phyloP scores from a whole-genome alignment of 2,113 vertebrate genomes.

The Istiophorus platypterus region DNA sequence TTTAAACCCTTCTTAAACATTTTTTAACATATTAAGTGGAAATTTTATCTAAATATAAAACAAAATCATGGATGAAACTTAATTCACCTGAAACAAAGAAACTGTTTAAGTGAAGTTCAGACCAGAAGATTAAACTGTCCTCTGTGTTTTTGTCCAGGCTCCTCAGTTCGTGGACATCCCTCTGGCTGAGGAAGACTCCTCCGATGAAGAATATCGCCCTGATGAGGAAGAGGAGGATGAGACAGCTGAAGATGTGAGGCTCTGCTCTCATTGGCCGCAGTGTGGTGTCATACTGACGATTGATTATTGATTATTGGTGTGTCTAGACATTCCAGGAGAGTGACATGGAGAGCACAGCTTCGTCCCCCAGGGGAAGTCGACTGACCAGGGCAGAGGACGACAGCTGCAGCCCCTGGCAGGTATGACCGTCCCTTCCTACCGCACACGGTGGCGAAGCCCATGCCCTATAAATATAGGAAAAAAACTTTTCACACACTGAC shows the following conservation, averaged over 20 bases:
- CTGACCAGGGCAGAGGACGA: constrained; percentile 84
- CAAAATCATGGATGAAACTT: no score
- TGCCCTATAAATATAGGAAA: no score
- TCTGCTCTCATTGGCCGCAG: background rate
- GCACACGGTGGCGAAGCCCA: no score
- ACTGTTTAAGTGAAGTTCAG: no score
- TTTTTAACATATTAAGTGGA: no score
- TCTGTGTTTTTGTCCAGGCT: constrained; percentile 75
- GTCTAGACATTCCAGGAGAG: constrained; percentile 93
- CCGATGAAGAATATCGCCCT: constrained; percentile 96
- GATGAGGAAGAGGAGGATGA: constrained; percentile 98
- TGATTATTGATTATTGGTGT: constrained; percentile 14
- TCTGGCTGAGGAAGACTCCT: constrained; percentile 96
- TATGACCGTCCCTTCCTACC: no score
- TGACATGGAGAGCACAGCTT: constrained; percentile 93
- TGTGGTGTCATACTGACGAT: background rate
- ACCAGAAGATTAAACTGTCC: no score
- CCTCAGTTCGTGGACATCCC: constrained; percentile 97
- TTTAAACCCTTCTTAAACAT: no score
- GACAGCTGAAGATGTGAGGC: constrained; percentile 89
- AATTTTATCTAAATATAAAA: no score
- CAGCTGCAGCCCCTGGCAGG: constrained; percentile 79
- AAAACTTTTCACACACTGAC: no score
- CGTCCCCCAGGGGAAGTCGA: constrained; percentile 89
- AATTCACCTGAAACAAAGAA: no score